Conservation (phyloP, 2,888 invertebrate species). For the Crioceris asparagi region DNA sequence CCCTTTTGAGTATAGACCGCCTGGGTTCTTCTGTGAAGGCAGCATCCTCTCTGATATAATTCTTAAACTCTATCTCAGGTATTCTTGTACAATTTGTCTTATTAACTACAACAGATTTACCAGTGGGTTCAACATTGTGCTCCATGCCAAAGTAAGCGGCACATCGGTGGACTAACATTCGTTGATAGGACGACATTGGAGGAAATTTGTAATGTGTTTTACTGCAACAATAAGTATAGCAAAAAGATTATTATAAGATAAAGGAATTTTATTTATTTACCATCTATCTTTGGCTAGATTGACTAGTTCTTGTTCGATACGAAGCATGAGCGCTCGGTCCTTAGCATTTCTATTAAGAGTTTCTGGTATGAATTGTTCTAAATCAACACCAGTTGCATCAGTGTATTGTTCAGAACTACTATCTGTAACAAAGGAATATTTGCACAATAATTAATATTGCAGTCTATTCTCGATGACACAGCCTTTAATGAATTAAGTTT, state of each 20-base stretch:
- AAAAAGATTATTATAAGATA: background rate
- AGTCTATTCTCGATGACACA: too few relatives aligned
- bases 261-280: conserved; percentile 41
- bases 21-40: conserved; percentile 54
- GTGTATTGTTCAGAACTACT: conserved; percentile 65
- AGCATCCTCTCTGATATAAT: conserved; percentile 55
- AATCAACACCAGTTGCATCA: conserved; percentile 68
- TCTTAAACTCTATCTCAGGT: conserved; percentile 62
- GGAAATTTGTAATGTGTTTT: conserved; percentile 75
- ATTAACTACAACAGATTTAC: conserved; percentile 74
- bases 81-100: conserved; percentile 60
- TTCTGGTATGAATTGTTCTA: conserved; percentile 79
- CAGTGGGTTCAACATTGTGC: conserved; percentile 81
- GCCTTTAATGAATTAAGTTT: too few relatives aligned
- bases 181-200: conserved; percentile 89
- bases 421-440: conserved; percentile 45
- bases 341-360: conserved; percentile 85
- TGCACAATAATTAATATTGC: too few relatives aligned
- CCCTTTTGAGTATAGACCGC: conserved; percentile 73
- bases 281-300: conserved; percentile 71
- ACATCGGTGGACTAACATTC: conserved; percentile 91
- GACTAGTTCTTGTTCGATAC: conserved; percentile 80
- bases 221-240: conserved; percentile 36
- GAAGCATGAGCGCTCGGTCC: conserved; percentile 73
- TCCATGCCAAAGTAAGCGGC: conserved; percentile 91